These are phyloP conservation scores for Trissolcus japonicus DNA, from an alignment of 2,888 invertebrate species.

Conservation along the genomic window DNA sequence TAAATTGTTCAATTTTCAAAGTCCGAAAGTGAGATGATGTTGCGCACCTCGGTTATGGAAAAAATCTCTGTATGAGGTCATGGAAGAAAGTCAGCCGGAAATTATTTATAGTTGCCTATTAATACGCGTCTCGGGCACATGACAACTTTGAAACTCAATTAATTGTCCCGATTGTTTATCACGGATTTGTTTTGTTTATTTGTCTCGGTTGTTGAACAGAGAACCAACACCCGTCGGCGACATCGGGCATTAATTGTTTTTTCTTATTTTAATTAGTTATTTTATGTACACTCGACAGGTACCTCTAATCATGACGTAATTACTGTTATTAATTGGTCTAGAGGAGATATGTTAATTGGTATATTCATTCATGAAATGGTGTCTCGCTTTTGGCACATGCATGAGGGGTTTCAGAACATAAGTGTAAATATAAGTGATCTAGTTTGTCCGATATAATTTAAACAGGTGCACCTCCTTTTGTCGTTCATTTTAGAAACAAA, in stretches of 20 bases:
- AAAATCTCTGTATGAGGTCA: constrained; percentile 12
- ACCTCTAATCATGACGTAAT: not conserved
- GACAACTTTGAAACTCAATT: constrained; percentile 1
- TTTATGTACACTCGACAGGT: no score
- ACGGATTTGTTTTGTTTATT: not conserved
- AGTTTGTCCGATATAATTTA: constrained; percentile 17
- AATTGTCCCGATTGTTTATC: not conserved
- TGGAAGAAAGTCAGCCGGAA: constrained; percentile 10
- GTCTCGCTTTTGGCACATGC: no score
- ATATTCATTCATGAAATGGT: no score
- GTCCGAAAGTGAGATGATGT: no score
- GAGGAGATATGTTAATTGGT: no score
- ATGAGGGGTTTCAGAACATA: no score
- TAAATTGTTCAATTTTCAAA: no score
- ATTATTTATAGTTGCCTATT: constrained; percentile 27
- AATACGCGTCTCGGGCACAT: constrained; percentile 13
- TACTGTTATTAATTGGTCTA: no score
- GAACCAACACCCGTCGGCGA: no score
- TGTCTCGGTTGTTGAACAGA: no score
- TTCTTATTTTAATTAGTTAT: no score
- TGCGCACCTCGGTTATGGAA: not conserved
- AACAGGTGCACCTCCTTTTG: constrained; percentile 22
- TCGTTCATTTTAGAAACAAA: constrained; percentile 10
- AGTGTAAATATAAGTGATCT: constrained; percentile 9
- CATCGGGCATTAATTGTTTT: no score